Evolutionary conservation across 1,140 invertebrate genomes (phyloP), one percentile per base, ranked within the genome.

Genomic region (Lucilia sericata): DNA sequence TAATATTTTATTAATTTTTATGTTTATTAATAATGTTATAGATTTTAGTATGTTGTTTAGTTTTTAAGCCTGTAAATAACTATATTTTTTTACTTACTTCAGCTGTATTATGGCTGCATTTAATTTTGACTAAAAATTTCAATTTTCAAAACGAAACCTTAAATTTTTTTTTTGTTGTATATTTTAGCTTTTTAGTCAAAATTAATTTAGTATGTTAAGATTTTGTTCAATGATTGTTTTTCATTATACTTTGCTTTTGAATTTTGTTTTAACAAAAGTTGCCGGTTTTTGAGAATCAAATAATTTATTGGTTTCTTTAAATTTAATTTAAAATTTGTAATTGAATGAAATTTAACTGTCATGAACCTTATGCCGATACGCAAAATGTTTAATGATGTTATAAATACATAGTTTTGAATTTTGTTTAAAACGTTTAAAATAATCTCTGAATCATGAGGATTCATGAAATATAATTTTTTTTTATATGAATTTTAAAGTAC

Each of bases 1-100:
- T 42, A 78, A 86, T 85, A 84, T 70, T 84, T 78, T 78, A 36
- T 65, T 30, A 60, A 75, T 85, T 83, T 86, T 87, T 75, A n/a
- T 86, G 84, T 82, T 30, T 30, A 30, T 30, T 30, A 49, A 86
- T 84, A 85, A 83, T 85, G 82, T 82, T 84, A 36, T 25, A 70
- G 25, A 21, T 70, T 2, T 21, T 70, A 25, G 21, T 70, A n/a
- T 70, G 10, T 70, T 55, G 51, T 55, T 70, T 70, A 60, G 13
- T 70, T n/a, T 21, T 10, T 70, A 70, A 70, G 65, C 65, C 65
- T 70, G 65, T 70, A 70, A 70, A 70, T 70, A 70, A 70, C 8
- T 70, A 12, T 70, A 21, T 10, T 25, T 70, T 70, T 21, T 21
- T 19, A 70, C 9, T 19, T 25, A 25, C 7, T 70, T 70, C 5